phyloP scores from a whole-genome alignment of 2,797 vertebrate genomes.

The Pseudocheirus occidentalis region DNA sequence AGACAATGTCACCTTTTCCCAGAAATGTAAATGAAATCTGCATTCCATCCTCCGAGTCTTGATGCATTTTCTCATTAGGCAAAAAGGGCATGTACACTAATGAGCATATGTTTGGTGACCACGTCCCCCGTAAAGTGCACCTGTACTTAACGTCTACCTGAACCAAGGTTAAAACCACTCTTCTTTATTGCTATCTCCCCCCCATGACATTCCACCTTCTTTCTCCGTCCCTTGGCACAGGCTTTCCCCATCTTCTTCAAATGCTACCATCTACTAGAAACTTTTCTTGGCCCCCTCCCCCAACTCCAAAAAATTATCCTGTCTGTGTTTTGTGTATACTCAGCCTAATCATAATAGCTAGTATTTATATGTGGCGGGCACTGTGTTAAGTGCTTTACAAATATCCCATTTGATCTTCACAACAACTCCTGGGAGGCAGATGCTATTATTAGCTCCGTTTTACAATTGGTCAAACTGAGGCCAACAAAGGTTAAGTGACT shows the following conservation, averaged over 20 bases:
- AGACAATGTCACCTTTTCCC: slow-evolving; percentile 80
- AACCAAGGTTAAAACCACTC: not conserved
- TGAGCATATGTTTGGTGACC: accelerated
- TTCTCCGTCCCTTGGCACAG: not conserved
- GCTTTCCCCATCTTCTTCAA: not conserved
- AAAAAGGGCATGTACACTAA: not conserved
- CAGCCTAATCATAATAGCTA: not conserved
- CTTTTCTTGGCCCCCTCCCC: not conserved
- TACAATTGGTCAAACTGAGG: not conserved
- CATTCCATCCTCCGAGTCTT: not conserved
- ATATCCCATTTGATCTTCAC: not conserved
- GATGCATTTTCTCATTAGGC: not conserved
- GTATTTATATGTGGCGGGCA: not conserved
- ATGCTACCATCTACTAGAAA: not conserved
- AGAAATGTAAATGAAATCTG: not conserved
- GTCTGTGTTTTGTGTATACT: not conserved
- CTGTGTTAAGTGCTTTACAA: not conserved
- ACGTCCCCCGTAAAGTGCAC: not conserved
- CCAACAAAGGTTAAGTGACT: not conserved
- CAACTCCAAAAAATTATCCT: not conserved
- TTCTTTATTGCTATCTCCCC: not conserved
- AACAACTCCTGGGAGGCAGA: not conserved
- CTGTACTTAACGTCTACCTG: not conserved
- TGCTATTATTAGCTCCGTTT: not conserved
- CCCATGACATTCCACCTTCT: not conserved